A percentile compares a stretch with the other conserved stretches of the same genome.
These are phyloP conservation scores for Pyrrhosoma nymphula DNA, from an alignment of 2,888 invertebrate genomes.

Conservation along the genomic window DNA sequence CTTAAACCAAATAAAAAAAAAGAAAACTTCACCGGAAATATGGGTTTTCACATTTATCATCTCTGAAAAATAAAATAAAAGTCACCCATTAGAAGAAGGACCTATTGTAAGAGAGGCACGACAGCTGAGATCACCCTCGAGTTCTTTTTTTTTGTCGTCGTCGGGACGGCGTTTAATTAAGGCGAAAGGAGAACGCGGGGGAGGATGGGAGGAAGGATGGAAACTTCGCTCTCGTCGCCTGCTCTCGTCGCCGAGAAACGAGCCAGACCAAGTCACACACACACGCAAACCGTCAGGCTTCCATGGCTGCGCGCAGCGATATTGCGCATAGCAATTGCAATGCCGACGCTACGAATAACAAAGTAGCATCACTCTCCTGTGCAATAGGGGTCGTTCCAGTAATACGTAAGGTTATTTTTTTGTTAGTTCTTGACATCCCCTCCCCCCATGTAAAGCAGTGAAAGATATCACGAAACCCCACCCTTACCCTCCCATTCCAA, in stretches of 20 bases:
- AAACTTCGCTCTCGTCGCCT: background rate
- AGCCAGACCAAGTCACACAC: too few species aligned
- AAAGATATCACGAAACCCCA: too few species aligned
- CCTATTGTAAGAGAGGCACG: background rate
- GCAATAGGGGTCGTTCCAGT: too few species aligned
- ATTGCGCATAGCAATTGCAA: background rate
- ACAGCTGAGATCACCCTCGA: background rate
- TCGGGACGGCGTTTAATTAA: background rate
- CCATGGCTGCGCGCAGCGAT: background rate
- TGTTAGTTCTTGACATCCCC: too few species aligned
- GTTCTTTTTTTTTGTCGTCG: background rate
- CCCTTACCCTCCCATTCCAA: too few species aligned
- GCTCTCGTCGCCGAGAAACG: background rate
- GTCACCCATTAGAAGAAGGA: background rate
- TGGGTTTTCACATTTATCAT: background rate
- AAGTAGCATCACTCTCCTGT: too few species aligned
- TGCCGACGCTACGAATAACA: too few species aligned
- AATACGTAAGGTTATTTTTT: too few species aligned
- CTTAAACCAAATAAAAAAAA: too few species aligned
- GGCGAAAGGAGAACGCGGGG: background rate
- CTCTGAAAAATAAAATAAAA: background rate
- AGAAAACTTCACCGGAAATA: background rate
- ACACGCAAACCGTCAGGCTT: background rate
- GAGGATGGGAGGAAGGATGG: background rate
- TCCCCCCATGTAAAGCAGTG: too few species aligned